Base-by-base conservation (phyloP, 1,140 invertebrate species). In the Penaeus chinensis region DNA sequence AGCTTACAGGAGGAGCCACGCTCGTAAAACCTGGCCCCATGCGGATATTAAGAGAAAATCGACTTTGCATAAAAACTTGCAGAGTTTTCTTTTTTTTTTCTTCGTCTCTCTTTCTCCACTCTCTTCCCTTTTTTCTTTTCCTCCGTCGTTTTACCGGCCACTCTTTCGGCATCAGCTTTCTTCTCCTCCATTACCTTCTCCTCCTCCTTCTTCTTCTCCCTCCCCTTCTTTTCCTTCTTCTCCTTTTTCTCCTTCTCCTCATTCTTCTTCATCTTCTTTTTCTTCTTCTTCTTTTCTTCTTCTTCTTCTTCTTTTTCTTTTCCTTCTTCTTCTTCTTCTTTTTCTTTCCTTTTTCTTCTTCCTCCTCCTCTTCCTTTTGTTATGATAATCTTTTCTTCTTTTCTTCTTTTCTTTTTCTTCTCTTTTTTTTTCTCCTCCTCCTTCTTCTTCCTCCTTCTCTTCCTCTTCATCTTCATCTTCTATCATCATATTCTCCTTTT, bases 41-140 rank as follows among this genome's bases (percentile, higher is more conserved):
- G 54, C 54, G 54, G 54, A 54, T 54, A 54, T 54, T 54, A 54
- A 54, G 54, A 54, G 54, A 54, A 54, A 54, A 54, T 54, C 54
- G 54, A 54, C 54, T 54, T 54, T 78, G 24, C 24, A n/a, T 22
- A 37, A n/a, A 32, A 37, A 32, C 22, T 78, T 78, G 24, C 42
- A 27, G 22, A 32, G 76, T 78, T 78, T 78, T 22, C 20, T 62
- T 27, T 62, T 54, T 54, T 81, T 61, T 24, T 81, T 54, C 61
- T 81, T 81, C 3, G 16, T 19, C 61, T 81, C 61, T 54, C 8
- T 62, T 81, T 61, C 20, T 60, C 2, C 61, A n/a, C 24, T 10
- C 18, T 0, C 20, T 80, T 22, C 24, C 62, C 24, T 61, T 62
- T 54, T 81, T 81, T 54, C 47, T 61, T n/a, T 81, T 81, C 47